phyloP scores from a whole-genome alignment of 2,113 vertebrate genomes.

The Phasianus colchicus region DNA sequence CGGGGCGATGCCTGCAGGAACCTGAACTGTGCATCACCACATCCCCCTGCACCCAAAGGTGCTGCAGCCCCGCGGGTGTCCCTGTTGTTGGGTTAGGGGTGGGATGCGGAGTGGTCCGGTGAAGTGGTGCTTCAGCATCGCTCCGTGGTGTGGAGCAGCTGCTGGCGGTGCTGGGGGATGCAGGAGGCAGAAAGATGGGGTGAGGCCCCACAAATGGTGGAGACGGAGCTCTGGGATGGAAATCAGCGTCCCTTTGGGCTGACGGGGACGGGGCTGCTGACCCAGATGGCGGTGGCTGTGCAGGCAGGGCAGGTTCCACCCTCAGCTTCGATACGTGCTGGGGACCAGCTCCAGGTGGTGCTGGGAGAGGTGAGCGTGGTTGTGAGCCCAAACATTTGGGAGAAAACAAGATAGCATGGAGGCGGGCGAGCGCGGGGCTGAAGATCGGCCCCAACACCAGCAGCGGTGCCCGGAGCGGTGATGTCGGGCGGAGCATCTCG shows the following conservation, averaged over 20 bases:
- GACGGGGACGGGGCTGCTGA: background rate
- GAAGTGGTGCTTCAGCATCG: background rate
- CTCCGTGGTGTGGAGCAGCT: background rate
- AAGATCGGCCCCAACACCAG: background rate
- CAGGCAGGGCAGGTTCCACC: background rate
- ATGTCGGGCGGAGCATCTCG: background rate
- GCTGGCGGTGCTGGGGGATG: background rate
- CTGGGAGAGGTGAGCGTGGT: background rate
- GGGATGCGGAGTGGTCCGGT: background rate
- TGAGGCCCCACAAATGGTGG: background rate
- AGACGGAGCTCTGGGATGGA: background rate
- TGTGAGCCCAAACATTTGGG: background rate
- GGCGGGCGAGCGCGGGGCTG: background rate
- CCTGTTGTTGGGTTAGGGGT: background rate
- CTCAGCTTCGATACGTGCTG: too few species aligned
- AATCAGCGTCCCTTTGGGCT: background rate
- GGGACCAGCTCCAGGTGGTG: background rate
- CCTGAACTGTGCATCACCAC: background rate
- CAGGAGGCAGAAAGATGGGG: background rate
- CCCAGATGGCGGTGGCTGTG: rapidly evolving
- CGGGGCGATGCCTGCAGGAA: background rate
- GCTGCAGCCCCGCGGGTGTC: background rate
- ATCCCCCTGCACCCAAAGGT: too few species aligned
- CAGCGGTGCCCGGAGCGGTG: background rate
- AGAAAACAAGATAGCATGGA: background rate